Evolutionary conservation across 2,888 invertebrate genomes (phyloP), one percentile per base, ranked within the genome.

Genomic region (Leptinotarsa haldemani): DNA sequence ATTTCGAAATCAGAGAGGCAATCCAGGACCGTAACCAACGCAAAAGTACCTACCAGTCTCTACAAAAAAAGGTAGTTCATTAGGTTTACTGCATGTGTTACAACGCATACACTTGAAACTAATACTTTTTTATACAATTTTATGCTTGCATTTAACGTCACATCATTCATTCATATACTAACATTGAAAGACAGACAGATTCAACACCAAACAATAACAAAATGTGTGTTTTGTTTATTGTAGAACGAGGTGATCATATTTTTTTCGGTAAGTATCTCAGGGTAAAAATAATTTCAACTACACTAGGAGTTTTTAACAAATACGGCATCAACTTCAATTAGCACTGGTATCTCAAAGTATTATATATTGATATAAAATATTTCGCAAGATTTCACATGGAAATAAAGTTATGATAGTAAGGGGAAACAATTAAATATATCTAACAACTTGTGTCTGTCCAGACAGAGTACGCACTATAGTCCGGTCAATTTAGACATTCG

Each of bases 161-260:
- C 77, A 74, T 77, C 67, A 77, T 76, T 76, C 40, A 9, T 40
- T 40, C 61, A 61, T 61, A 61, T 61, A 61, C 25, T 40, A 69
- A 78, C 78, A 78, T 71, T 79, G 83, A 82, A 83, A 83, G 83
- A 82, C 83, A 83, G 83, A 83, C 83, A 83, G 83, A 82, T 77
- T 75, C 71, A 72, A 82, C 81, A 82, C 82, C 73, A 63, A 65
- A 73, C 69, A 75, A 69, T 65, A 61, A 46, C 65, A 71, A 71
- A 25, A 22, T 65, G 20, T 71, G 30, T 48, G 40, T 40, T 40
- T 40, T 40, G 16, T 65, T 30, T 20, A 46, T 56, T 73, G 48
- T 71, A n/a, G 22, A 30, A 13, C 12, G 18, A n/a, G 40, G 12
- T 40, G 40, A 9, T 40, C 9, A 40, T 9, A 40, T 9, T 40